These are phyloP conservation scores for Oncopodura yosiiana DNA, from an alignment of 1,140 invertebrate genomes.

Conservation along the genomic window DNA sequence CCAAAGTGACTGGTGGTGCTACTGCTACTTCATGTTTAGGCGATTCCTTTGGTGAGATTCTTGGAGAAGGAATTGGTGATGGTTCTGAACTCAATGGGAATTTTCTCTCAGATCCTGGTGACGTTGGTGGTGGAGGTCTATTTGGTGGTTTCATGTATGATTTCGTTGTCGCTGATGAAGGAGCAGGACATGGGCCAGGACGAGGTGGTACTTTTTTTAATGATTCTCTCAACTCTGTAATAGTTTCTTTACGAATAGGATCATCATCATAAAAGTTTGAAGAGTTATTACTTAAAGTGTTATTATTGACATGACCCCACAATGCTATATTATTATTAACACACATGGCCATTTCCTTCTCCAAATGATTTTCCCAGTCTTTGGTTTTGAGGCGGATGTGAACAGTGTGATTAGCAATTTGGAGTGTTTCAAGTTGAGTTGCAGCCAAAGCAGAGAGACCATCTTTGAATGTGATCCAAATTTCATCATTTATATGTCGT, in stretches of 20 bases:
- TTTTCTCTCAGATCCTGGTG: conserved; percentile 32
- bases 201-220: conserved; percentile 1
- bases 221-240: conserved; percentile 3
- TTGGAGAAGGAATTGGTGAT: conserved; percentile 13
- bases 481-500: conserved; percentile 75
- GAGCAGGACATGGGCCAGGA: conserved; percentile 10
- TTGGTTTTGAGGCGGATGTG: conserved; percentile 67
- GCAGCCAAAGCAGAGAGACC: conserved; percentile 72
- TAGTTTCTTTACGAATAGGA: conserved; percentile 3
- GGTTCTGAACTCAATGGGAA: conserved; percentile 8
- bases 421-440: conserved; percentile 41
- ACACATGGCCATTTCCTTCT: conserved; percentile 70
- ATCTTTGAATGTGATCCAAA: conserved; percentile 82
- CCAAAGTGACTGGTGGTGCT: conserved; percentile 44
- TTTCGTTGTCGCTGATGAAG: conserved; percentile 30
- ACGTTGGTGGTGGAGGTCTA: conserved; percentile 31
- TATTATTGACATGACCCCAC: conserved; percentile 34
- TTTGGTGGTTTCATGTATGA: conserved; percentile 27
- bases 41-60: conserved; percentile 8
- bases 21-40: conserved; percentile 38
- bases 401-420: conserved; percentile 59
- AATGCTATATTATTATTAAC: conserved; percentile 71
- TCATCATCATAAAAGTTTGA: background rate
- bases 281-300: conserved; percentile 7
- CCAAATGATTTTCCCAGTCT: conserved; percentile 68